Evolutionary conservation across 2,797 vertebrate genomes (phyloP).

Genomic region (Rhabdomys pumilio): DNA sequence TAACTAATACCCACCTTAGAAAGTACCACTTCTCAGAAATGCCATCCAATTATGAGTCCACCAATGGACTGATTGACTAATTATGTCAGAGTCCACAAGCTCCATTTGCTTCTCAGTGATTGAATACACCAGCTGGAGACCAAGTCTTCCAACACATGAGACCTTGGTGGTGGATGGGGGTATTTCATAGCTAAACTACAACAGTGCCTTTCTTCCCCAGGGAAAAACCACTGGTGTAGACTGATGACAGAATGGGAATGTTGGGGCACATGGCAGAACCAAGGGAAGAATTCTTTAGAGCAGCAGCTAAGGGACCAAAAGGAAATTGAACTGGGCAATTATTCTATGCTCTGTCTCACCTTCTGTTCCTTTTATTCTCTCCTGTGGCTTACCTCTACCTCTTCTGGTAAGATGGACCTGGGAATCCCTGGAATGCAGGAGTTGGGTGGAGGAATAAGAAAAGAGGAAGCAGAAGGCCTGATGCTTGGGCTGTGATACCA

Average conservation of each 20-base stretch:
- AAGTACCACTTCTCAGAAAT: neutral
- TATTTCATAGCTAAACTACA: neutral
- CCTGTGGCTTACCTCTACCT: neutral
- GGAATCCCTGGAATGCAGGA: neutral
- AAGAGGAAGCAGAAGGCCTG: neutral
- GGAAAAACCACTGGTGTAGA: neutral
- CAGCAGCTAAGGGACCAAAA: neutral
- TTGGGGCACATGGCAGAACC: too few relatives aligned
- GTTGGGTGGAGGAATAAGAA: neutral
- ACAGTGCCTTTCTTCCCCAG: neutral
- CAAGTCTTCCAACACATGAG: neutral
- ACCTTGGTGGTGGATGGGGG: neutral
- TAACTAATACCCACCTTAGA: neutral
- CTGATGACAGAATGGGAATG: neutral
- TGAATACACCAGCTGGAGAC: neutral
- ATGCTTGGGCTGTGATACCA: neutral
- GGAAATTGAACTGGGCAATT: neutral
- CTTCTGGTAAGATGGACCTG: neutral
- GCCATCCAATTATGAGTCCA: neutral
- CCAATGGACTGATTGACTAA: neutral
- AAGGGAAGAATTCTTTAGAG: neutral
- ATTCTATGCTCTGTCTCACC: neutral
- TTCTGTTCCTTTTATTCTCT: slow-evolving; percentile 23
- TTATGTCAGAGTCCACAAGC: neutral
- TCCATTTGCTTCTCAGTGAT: neutral